Evolutionary conservation across 2,113 vertebrate genomes (phyloP), one percentile per base, ranked within the genome.

Genomic region (Pterocles burchelli): DNA sequence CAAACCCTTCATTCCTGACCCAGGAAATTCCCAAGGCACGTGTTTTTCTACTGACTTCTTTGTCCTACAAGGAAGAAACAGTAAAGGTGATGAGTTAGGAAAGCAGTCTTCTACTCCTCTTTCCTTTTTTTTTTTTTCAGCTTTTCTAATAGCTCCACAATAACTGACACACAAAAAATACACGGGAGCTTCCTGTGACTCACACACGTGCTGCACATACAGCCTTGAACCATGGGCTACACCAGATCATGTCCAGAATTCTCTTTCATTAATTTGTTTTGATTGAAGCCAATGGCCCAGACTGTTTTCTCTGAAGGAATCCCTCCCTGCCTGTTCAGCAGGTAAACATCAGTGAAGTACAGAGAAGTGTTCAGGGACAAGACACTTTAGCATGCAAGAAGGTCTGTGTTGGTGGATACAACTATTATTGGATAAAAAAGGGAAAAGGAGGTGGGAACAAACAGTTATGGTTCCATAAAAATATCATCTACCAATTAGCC

Each of bases 21-120:
- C 91, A 88, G 92, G 92, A 70, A 95, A 89, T 91, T 97, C 84
- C 95, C 67, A 51, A 73, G 88, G 65, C 19, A 29, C 48, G 16
- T 57, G 28, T 71, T 95, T 96, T 92, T 72, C 87, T 94, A 73
- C 67, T 72, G 58, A 75, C 15, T 86, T 82, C n/a, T 71, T 43
- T 31, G 49, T 51, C 81, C 89, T 71, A 78, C 81, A 54, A 73
- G n/a, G 57, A 79, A 78, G 46, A 75, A 34, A 66, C 17, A 13
- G 52, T n/a, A 62, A 71, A 83, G 17, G 8, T 38, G 45, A 79
- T 1, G 9, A 61, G 83, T 75, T 41, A 83, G 72, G 62, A 75
- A 86, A 75, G 46, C 21, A 36, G 36, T 20, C 25, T 75, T 36
- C 48, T 49, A 22, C 17, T 70, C 20, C 17, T 45, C 34, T 76